These are phyloP conservation scores for Centropus unirufus DNA, from an alignment of 2,113 vertebrate species.

Conservation along the genomic window DNA sequence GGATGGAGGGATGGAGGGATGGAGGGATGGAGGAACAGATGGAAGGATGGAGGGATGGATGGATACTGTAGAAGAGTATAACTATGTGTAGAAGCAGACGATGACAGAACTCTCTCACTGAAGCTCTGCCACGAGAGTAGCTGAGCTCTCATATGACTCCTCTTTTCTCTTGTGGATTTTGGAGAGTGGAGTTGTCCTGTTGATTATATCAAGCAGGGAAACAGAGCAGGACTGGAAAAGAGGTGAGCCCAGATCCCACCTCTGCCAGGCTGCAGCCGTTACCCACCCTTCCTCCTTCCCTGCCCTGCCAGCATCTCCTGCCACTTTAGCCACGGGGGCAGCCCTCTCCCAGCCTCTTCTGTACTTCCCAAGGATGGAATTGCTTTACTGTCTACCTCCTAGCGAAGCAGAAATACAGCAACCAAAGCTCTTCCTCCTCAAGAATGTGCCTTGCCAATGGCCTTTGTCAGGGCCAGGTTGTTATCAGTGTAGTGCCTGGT, in stretches of 20 bases:
- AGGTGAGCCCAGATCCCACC: background rate
- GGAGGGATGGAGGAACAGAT: background rate
- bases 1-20: background rate
- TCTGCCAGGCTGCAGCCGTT: background rate
- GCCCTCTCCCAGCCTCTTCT: background rate
- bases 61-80: background rate
- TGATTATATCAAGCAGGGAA: background rate
- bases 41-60: background rate
- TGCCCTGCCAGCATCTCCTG: background rate
- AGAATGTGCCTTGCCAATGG: conserved; percentile 65
- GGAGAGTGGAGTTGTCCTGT: background rate
- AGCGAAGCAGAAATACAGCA: conserved; percentile 34
- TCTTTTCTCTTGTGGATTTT: background rate
- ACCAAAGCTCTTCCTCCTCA: conserved; percentile 50
- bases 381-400: background rate
- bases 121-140: background rate
- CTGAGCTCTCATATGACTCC: background rate
- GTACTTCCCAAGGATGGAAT: background rate
- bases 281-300: background rate
- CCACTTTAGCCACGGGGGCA: background rate
- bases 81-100: background rate
- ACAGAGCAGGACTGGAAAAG: background rate
- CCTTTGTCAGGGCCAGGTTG: conserved; percentile 68
- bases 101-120: background rate
- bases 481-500: conserved; percentile 60